Evolutionary conservation across 1,140 invertebrate genomes (phyloP), one percentile per base, ranked within the genome.

Genomic region (Monochamus saltuarius): DNA sequence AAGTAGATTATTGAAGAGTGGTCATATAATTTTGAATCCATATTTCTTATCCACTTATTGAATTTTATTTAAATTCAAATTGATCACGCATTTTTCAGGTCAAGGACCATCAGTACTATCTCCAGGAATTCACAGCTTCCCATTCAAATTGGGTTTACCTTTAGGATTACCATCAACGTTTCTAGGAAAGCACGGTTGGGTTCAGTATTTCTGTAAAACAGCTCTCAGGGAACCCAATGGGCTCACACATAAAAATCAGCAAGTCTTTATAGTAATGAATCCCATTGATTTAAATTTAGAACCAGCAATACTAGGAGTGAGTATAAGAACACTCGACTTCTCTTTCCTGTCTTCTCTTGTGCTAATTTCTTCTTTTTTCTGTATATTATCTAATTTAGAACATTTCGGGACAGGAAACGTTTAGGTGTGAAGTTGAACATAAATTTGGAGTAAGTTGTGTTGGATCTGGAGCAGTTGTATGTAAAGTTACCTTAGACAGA

Each of bases 201-300:
- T 97, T 1, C 94, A 97, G 75, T 97, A 95, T 75, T 97, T 87
- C 71, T 97, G 94, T 72, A 95, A 95, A 77, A 91, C 93, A 6
- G 93, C 93, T 1, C 79, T 96, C 0, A 81, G 92, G 49, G 94
- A 96, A 75, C 90, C 91, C 1, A 92, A 91, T 65, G 93, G 93
- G 1, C 79, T 97, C 9, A 91, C 91, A 3, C 94, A 97, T 74
- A 96, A 97, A 79, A 96, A 96, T 75, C 94, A 97, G 77, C 94
- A 96, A 81, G 93, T 96, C 7, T 97, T 97, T 75, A 95, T 97
- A 67, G 92, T 97, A 0, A 95, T 97, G 92, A 96, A 93, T 77
- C 93, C 93, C 1, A 95, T 97, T 57, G 94, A 97, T 79, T 80
- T 97, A 59, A 96, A 96, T 78, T 79, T 94, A 70, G 94, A 96